These are phyloP conservation scores for Drosophila stalkeri DNA, from an alignment of 2,888 invertebrate species.

Conservation along the genomic window DNA sequence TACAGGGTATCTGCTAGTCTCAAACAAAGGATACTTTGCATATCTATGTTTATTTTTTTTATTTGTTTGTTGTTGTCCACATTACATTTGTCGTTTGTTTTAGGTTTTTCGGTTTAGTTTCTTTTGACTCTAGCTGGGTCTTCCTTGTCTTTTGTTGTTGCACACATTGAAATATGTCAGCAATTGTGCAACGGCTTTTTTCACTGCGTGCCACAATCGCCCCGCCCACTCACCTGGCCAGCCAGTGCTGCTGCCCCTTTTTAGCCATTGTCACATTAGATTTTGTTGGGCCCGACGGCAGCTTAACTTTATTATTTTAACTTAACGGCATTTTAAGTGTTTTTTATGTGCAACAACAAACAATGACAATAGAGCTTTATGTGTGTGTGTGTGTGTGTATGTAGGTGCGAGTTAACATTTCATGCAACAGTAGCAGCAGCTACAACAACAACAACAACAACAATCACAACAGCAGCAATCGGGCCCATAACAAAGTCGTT, in stretches of 20 bases:
- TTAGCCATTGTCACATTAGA: constrained; percentile 74
- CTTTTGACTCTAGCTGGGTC: constrained; percentile 35
- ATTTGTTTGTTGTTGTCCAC: constrained; percentile 16
- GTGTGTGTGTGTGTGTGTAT: constrained; percentile 26
- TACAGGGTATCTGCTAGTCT: background rate
- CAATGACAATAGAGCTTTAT: constrained; percentile 15
- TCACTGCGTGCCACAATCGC: constrained; percentile 22
- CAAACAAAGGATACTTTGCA: fast-evolving
- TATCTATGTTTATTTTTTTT: background rate
- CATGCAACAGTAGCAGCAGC: constrained; percentile 37
- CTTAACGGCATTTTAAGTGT: constrained; percentile 80
- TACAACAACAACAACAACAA: constrained; percentile 2
- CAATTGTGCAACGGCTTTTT: constrained; percentile 67
- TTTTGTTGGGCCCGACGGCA: constrained; percentile 71
- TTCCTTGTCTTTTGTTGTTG: constrained; percentile 74
- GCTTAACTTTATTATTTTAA: constrained; percentile 79
- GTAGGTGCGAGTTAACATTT: constrained; percentile 69
- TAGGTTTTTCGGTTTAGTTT: constrained; percentile 63
- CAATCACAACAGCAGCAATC: constrained; percentile 11
- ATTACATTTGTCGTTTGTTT: constrained; percentile 32
- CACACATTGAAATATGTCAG: constrained; percentile 77
- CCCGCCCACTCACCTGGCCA: background rate
- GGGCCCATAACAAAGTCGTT: constrained; percentile 38
- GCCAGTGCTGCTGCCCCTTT: constrained; percentile 1
- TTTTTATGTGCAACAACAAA: constrained; percentile 71